Conservation (phyloP, 2,113 vertebrate species). For the Calidris pygmaea region DNA sequence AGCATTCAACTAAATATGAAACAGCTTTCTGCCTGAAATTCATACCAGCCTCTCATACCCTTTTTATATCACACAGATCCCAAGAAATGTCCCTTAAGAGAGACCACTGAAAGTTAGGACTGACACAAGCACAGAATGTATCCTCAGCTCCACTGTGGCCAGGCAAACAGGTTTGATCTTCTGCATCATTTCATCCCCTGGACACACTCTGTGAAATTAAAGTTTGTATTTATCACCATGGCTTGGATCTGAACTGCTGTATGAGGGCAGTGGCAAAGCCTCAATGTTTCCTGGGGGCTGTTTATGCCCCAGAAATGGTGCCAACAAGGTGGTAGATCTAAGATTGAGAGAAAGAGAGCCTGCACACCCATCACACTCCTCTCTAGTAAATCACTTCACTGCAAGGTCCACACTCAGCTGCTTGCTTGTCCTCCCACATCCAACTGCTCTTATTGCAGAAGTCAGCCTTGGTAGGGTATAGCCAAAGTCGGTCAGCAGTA, state of each 20-base stretch:
- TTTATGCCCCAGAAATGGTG: not conserved
- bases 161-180: not conserved
- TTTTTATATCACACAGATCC: not conserved
- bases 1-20: not conserved
- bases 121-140: rapidly evolving
- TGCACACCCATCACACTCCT: not conserved
- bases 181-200: not conserved
- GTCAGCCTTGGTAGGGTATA: not conserved
- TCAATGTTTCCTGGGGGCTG: not conserved
- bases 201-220: not conserved
- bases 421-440: not conserved
- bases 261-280: not conserved
- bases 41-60: not conserved
- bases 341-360: not conserved
- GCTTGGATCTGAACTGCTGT: not conserved
- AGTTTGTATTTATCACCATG: not conserved
- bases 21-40: not conserved
- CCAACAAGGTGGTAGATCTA: not conserved
- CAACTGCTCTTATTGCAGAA: not conserved
- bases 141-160: not conserved
- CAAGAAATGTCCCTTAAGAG: not conserved
- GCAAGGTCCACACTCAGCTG: not conserved
- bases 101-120: not conserved
- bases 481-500: not conserved
- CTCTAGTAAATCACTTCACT: not conserved